These are phyloP conservation scores for Rhingia campestris DNA, from an alignment of 2,888 invertebrate genomes.

Conservation along the genomic window DNA sequence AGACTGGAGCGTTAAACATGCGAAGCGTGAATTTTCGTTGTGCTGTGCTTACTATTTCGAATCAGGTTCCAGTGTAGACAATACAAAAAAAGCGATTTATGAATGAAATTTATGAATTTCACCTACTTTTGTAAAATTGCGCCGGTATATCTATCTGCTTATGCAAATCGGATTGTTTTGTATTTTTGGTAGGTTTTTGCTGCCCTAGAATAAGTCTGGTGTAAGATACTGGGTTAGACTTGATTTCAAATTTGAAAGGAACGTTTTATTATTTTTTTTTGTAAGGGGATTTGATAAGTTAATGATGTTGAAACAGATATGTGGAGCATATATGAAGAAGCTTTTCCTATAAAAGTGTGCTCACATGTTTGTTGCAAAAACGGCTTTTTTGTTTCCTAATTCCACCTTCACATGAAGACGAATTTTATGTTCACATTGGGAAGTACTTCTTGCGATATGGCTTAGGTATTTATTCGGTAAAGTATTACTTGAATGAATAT, in stretches of 20 bases:
- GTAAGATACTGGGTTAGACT: background rate
- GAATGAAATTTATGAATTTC: constrained; percentile 22
- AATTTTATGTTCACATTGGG: no score
- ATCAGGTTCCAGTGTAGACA: constrained; percentile 5
- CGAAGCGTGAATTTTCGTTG: constrained; percentile 28
- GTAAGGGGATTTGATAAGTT: background rate
- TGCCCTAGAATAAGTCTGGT: background rate
- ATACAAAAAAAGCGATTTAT: background rate
- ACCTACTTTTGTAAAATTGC: background rate
- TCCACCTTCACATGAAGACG: no score
- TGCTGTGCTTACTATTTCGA: background rate
- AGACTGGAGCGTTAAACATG: background rate
- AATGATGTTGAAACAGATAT: no score
- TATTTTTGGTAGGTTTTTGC: background rate
- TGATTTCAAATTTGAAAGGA: background rate
- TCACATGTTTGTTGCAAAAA: no score
- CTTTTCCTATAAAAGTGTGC: no score
- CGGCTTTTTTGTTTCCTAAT: no score
- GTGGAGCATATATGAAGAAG: no score
- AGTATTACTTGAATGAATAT: no score
- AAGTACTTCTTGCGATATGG: no score
- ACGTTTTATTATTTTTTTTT: background rate
- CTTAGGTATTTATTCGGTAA: no score
- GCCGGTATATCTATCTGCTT: background rate
- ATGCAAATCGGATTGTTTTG: background rate